These are phyloP conservation scores for Origma solitaria DNA, from an alignment of 2,113 vertebrate species.

Conservation along the genomic window DNA sequence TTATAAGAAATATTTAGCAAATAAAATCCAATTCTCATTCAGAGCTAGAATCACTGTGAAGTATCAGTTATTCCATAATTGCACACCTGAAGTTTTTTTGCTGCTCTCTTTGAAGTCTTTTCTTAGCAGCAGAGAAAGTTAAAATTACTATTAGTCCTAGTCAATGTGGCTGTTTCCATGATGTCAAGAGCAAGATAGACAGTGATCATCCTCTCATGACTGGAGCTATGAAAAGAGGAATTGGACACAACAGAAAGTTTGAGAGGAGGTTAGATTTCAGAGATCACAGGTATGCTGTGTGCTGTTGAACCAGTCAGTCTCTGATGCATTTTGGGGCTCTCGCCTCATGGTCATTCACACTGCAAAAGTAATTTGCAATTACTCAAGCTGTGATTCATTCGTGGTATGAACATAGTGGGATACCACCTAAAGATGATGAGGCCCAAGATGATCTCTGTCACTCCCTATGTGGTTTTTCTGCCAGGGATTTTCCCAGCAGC, in stretches of 20 bases:
- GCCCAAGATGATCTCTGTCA: not conserved
- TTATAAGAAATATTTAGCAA: constrained; percentile 68
- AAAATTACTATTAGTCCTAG: not conserved
- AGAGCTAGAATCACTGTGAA: not conserved
- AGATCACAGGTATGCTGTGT: not conserved
- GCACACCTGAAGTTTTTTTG: not conserved
- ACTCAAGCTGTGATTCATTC: not conserved
- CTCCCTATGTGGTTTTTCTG: not conserved
- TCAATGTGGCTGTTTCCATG: not conserved
- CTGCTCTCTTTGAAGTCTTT: not conserved
- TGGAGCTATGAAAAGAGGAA: not conserved
- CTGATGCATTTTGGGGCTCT: not conserved
- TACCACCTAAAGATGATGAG: not conserved
- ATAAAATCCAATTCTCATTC: constrained; percentile 44
- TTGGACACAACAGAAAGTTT: not conserved
- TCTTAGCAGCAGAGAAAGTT: not conserved
- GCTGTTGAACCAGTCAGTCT: not conserved
- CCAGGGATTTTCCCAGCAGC: not conserved
- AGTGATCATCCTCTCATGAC: not conserved
- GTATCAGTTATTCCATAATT: not conserved
- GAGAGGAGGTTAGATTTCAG: not conserved
- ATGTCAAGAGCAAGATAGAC: not conserved
- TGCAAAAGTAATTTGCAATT: not conserved
- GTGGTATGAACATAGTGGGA: not conserved
- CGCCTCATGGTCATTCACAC: not conserved